Conservation (phyloP, 2,888 invertebrate species). For the Dione juno region DNA sequence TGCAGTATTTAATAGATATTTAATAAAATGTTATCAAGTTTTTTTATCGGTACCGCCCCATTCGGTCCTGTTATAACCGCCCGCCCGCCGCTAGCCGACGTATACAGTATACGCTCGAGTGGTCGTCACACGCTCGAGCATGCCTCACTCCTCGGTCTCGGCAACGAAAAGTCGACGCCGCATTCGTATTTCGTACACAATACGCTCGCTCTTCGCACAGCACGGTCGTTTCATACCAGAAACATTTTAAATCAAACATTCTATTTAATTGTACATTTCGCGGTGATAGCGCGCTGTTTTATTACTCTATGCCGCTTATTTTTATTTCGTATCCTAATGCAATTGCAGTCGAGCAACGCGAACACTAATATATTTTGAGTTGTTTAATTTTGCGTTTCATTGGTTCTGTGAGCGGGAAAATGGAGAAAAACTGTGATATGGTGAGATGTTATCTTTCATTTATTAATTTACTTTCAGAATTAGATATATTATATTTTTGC, state of each 20-base stretch:
- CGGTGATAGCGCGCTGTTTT: conserved; percentile 73
- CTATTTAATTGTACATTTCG: conserved; percentile 74
- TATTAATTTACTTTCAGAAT: not conserved
- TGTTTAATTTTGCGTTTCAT: conserved; percentile 66
- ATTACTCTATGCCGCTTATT: conserved; percentile 71
- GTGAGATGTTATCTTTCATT: conserved; percentile 35
- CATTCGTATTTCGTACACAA: conserved; percentile 18
- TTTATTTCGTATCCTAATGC: conserved; percentile 79
- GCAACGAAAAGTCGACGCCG: conserved; percentile 20
- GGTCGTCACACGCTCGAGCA: conserved; percentile 55
- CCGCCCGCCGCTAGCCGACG: conserved; percentile 53
- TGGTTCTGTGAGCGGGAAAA: conserved; percentile 56
- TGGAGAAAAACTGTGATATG: conserved; percentile 33
- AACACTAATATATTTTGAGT: conserved; percentile 68
- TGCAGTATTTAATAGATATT: conserved; percentile 72
- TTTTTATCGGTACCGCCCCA: conserved; percentile 68
- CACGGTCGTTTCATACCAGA: conserved; percentile 57
- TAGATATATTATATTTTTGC: not conserved
- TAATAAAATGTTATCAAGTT: conserved; percentile 72
- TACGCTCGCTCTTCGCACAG: conserved; percentile 49
- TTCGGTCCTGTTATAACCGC: conserved; percentile 65
- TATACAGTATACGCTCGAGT: conserved; percentile 41
- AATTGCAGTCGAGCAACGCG: conserved; percentile 78
- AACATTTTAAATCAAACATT: conserved; percentile 69
- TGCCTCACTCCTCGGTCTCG: conserved; percentile 61